Conservation (phyloP, 92 coral and sea anemone species). For the Meandrina meandrites region DNA sequence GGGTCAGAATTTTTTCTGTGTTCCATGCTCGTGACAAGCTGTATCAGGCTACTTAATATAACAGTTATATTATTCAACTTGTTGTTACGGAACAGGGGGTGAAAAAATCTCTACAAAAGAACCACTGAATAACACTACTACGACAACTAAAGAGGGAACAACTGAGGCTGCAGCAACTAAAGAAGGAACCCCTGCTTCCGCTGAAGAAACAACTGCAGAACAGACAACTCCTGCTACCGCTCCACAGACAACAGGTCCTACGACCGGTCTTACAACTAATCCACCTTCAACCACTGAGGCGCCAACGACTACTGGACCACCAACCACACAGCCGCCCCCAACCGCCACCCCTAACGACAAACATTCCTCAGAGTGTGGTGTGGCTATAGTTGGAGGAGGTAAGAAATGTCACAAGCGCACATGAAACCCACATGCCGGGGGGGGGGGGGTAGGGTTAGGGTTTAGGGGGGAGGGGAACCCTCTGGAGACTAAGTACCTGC, state of each 20-base stretch:
- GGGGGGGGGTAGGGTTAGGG: no score
- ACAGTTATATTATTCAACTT: no score
- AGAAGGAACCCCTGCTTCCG: background rate
- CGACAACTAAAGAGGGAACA: background rate
- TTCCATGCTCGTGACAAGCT: no score
- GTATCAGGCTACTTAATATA: no score
- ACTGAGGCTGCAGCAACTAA: background rate
- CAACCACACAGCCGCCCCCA: background rate
- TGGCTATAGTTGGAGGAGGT: conserved; percentile 44
- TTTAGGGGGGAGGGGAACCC: no score
- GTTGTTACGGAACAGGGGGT: no score
- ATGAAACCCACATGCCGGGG: no score
- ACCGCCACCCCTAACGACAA: background rate
- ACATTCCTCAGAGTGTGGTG: background rate
- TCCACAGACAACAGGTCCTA: background rate
- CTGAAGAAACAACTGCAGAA: background rate
- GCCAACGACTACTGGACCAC: background rate
- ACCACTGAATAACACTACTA: background rate
- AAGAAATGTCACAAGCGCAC: background rate
- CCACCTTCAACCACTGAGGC: background rate
- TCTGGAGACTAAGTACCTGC: no score
- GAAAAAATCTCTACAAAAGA: background rate
- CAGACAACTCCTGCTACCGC: background rate
- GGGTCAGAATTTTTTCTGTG: no score
- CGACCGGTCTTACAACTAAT: background rate